Conservation (phyloP, 23 tunicate species). For the Phallusia fumigata region DNA sequence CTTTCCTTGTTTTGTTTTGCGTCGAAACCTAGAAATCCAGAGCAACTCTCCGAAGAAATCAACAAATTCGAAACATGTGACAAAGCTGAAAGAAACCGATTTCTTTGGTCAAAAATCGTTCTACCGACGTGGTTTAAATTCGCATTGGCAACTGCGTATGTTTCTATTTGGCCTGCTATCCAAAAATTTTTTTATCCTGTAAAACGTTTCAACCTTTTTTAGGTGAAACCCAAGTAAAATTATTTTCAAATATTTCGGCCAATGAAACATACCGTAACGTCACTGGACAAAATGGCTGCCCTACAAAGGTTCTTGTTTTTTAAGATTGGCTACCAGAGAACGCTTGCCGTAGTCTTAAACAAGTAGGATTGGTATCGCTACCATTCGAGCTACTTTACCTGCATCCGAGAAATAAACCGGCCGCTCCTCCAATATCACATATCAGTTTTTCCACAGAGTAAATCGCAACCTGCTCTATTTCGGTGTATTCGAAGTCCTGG, state of each 20-base stretch:
- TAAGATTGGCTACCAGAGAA: background rate
- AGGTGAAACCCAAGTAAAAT: too few species aligned
- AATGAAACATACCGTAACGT: too few species aligned
- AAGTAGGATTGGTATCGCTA: background rate
- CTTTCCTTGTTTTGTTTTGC: background rate
- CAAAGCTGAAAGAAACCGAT: conserved; percentile 16
- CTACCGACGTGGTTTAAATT: too few species aligned
- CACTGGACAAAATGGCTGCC: too few species aligned
- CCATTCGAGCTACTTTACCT: background rate
- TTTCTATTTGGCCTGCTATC: too few species aligned
- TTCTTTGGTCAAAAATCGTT: background rate
- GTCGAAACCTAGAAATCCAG: conserved; percentile 15
- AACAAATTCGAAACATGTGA: conserved; percentile 33
- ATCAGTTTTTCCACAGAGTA: conserved; percentile 32
- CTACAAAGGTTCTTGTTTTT: background rate
- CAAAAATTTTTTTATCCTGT: too few species aligned
- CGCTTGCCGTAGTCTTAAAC: background rate
- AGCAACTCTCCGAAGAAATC: conserved; percentile 18
- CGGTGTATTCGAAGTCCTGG: background rate
- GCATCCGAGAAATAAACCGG: conserved; percentile 41
- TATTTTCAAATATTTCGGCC: too few species aligned
- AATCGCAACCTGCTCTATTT: conserved; percentile 8
- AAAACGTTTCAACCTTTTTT: too few species aligned
- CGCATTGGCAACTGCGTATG: too few species aligned
- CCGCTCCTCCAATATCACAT: conserved; percentile 53